Evolutionary conservation across 2,888 invertebrate genomes (phyloP).

Genomic region (Microplitis manilae): DNA sequence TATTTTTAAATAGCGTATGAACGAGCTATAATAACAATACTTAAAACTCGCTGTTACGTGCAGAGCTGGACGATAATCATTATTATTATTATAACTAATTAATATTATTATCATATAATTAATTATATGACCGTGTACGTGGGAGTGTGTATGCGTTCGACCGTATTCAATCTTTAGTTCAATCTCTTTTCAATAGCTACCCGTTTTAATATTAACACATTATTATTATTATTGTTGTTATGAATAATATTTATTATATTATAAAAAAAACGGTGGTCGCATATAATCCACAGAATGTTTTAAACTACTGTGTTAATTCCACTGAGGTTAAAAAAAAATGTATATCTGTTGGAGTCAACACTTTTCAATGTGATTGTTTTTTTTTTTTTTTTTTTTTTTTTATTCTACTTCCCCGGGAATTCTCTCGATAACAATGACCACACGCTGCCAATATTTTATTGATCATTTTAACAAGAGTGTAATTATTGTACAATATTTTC

Average conservation of each 20-base stretch:
- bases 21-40: neutral
- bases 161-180: neutral
- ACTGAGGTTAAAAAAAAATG: neutral
- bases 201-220: neutral
- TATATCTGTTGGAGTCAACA: neutral
- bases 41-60: neutral
- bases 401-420: slow-evolving; percentile 10
- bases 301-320: neutral
- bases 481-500: neutral
- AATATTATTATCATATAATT: neutral
- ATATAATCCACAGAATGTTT: neutral
- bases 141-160: neutral
- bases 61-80: neutral
- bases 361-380: neutral
- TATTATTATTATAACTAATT: neutral
- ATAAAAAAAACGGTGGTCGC: neutral
- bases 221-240: neutral
- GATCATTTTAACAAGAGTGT: neutral
- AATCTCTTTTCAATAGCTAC: neutral
- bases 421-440: slow-evolving; percentile 19
- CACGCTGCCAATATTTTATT: neutral
- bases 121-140: neutral
- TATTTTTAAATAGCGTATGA: neutral
- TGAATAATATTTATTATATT: too few relatives aligned
- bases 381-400: slow-evolving; percentile 2